Evolutionary conservation across 2,888 invertebrate genomes (phyloP), one percentile per base, ranked within the genome.

Genomic region (Incurvaria masculella): DNA sequence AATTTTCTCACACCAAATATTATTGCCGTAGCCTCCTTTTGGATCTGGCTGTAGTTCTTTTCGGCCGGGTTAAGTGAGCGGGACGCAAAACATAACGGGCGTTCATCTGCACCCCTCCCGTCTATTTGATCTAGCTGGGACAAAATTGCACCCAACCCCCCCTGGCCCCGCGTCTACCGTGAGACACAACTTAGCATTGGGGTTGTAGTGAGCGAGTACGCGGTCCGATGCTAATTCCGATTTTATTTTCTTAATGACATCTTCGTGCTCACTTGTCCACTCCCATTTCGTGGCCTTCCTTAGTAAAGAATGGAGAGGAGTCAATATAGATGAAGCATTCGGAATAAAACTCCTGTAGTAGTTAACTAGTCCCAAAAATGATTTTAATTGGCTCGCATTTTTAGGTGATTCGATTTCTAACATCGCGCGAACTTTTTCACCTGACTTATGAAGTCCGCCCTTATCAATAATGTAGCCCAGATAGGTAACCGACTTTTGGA

Each of bases 311-410:
- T 54, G 49, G 5, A 54, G 19, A 0, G 52, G 52, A 17, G 39
- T 45, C 6, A 56, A 21, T 6, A 57, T 49, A 1, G 49, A 26
- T 3, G 55, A 52, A 16, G 53, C 53, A 18, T 47, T n/a, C 0
- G 50, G 47, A 11, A 54, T 50, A 33, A 55, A 57, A 46, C 45
- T 53, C 3, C 54, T 42, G 39, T 55, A 58, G 19, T 56, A 57
- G 43, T 58, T 58, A 1, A 51, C 46, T 26, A 58, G 42, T 1
- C 56, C 58, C 43, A 57, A 48, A 49, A 56, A 57, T 2, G 55
- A 57, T 47, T 58, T 55, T 20, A 59, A 46, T 6, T 53, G 44
- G n/a, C 18, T 45, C 0, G 57, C 49, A 19, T 53, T 49, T 1
- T 38, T 43, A 0, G 59, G 59, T 2, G 49, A 33, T 0, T 53